phyloP scores from a whole-genome alignment of 2,113 vertebrate genomes.

The Oxyruncus cristatus region DNA sequence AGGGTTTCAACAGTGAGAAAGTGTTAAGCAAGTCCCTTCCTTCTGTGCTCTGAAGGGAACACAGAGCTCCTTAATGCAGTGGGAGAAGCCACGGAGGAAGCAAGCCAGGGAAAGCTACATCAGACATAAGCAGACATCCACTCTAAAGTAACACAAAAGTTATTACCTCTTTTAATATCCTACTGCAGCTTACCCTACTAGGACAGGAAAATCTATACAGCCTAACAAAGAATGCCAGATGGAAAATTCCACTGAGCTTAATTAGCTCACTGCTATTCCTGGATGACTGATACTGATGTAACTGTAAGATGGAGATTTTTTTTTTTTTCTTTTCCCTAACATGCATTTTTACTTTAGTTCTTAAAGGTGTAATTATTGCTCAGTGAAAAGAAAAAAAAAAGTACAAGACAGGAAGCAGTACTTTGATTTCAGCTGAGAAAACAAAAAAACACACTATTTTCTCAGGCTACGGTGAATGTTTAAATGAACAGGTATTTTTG shows the following conservation, averaged over 20 bases:
- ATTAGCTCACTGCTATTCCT: conserved; percentile 53
- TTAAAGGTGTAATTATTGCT: neutral
- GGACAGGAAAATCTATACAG: conserved; percentile 29
- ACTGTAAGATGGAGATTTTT: neutral
- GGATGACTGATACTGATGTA: conserved; percentile 24
- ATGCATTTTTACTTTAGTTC: neutral
- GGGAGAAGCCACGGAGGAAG: neutral
- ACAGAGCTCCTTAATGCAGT: neutral
- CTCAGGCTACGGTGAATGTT: neutral
- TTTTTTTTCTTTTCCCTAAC: neutral
- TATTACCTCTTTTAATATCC: conserved; percentile 47
- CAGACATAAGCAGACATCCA: neutral
- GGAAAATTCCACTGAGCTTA: conserved; percentile 65
- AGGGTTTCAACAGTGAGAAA: neutral
- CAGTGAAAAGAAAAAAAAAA: neutral
- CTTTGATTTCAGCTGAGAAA: neutral
- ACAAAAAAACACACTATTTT: neutral
- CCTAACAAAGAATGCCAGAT: conserved; percentile 57
- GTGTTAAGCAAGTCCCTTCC: neutral
- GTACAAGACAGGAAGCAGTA: neutral
- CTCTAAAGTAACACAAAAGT: conserved; percentile 3
- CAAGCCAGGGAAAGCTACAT: neutral
- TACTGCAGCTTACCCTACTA: conserved; percentile 25
- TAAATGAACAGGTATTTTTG: neutral
- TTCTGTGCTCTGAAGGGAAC: neutral